phyloP scores from a whole-genome alignment of 2,888 invertebrate genomes.

The Vesta saturnalis region DNA sequence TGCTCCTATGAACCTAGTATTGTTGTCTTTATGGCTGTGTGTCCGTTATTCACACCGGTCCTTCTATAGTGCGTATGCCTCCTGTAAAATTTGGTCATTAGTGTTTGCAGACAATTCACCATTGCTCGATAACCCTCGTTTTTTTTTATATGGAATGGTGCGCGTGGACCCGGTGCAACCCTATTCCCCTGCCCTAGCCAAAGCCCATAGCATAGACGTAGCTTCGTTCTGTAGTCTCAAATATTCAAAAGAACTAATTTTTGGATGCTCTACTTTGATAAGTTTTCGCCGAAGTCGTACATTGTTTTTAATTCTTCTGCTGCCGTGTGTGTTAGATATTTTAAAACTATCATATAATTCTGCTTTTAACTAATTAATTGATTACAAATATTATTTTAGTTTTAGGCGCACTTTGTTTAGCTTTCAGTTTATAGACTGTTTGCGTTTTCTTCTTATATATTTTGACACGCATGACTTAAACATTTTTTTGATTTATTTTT shows the following conservation, averaged over 20 bases:
- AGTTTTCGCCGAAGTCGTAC: slow-evolving; percentile 40
- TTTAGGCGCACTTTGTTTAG: slow-evolving; percentile 42
- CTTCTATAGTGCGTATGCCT: slow-evolving; percentile 52
- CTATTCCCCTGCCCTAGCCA: slow-evolving; percentile 40
- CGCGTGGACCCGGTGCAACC: slow-evolving; percentile 35
- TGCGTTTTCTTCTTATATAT: slow-evolving; percentile 17
- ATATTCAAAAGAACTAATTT: slow-evolving; percentile 27
- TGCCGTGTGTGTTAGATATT: slow-evolving; percentile 61
- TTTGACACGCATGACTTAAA: slow-evolving; percentile 28
- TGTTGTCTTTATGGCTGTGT: slow-evolving; percentile 46
- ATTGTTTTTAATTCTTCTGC: slow-evolving; percentile 49
- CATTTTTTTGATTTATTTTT: slow-evolving; percentile 9
- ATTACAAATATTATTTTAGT: slow-evolving; percentile 41
- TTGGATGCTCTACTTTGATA: slow-evolving; percentile 33
- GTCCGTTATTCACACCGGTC: slow-evolving; percentile 45
- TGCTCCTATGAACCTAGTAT: slow-evolving; percentile 49
- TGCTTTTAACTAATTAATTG: slow-evolving; percentile 48
- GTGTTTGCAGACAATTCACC: slow-evolving; percentile 51
- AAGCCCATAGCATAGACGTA: slow-evolving; percentile 43
- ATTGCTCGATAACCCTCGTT: slow-evolving; percentile 44
- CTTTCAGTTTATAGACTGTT: slow-evolving; percentile 17
- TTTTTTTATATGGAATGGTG: slow-evolving; percentile 44
- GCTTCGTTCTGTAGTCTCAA: slow-evolving; percentile 28
- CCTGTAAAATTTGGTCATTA: slow-evolving; percentile 55
- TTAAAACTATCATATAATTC: slow-evolving; percentile 52